phyloP scores from a whole-genome alignment of 2,888 invertebrate genomes.

The Heteropelma amictum region DNA sequence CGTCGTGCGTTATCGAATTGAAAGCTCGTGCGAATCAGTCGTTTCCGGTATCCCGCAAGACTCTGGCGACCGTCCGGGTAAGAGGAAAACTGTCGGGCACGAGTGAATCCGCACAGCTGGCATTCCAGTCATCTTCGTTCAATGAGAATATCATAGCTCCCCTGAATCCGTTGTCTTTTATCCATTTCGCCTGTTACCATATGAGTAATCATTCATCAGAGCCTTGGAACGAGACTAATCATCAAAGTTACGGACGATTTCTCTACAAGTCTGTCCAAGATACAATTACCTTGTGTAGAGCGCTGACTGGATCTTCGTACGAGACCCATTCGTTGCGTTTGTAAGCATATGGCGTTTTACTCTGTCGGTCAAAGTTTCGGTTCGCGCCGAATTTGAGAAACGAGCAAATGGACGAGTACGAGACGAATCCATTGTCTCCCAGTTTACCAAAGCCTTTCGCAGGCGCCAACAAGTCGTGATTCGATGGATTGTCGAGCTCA shows the following conservation, averaged over 20 bases:
- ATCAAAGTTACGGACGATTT: not conserved
- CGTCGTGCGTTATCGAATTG: too few relatives aligned
- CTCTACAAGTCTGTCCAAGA: not conserved
- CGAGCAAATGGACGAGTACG: conserved; percentile 85
- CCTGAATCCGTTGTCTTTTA: conserved; percentile 82
- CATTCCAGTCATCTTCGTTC: conserved; percentile 88
- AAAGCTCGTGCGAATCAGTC: too few relatives aligned
- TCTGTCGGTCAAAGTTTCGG: conserved; percentile 83
- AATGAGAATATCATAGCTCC: conserved; percentile 92
- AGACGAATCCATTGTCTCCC: conserved; percentile 85
- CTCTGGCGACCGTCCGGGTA: conserved; percentile 69
- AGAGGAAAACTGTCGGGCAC: conserved; percentile 75
- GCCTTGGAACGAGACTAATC: not conserved
- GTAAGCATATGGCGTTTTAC: conserved; percentile 88
- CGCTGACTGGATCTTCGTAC: conserved; percentile 86
- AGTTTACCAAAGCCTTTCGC: conserved; percentile 84
- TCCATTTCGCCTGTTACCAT: conserved; percentile 80
- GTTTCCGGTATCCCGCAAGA: not conserved
- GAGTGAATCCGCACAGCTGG: conserved; percentile 78
- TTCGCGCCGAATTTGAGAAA: conserved; percentile 82
- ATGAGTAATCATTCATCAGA: conserved; percentile 4
- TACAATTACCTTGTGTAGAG: conserved; percentile 82
- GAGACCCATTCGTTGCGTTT: conserved; percentile 89
- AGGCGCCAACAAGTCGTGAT: conserved; percentile 85
- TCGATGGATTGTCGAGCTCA: conserved; percentile 83